Percentiles rank a stretch among this genome's conserved stretches.
These are phyloP conservation scores for Erythrocercus mccallii DNA, from an alignment of 2,113 vertebrate species.

Conservation along the genomic window DNA sequence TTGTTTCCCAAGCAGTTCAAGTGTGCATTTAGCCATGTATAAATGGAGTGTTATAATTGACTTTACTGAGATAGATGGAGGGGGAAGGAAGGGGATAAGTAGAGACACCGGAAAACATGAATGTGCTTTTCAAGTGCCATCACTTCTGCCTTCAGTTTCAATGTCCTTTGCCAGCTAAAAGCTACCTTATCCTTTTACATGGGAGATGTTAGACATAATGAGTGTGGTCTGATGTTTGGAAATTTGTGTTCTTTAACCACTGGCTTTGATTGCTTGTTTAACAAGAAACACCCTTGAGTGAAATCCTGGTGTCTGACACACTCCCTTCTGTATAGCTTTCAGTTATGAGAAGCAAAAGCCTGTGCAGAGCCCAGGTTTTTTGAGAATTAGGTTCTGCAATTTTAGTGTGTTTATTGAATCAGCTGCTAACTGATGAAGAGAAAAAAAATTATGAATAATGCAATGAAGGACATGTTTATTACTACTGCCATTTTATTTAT, in stretches of 20 bases:
- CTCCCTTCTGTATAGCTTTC: not conserved
- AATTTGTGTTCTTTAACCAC: not conserved
- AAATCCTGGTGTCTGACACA: not conserved
- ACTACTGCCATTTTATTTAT: not conserved
- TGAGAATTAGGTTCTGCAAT: not conserved
- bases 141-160: slow-evolving; percentile 68
- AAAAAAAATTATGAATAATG: not conserved
- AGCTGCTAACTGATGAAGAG: not conserved
- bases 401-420: not conserved
- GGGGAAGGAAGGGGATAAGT: not conserved
- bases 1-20: not conserved
- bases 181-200: slow-evolving; percentile 52
- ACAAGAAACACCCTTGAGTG: not conserved
- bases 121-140: slow-evolving; percentile 57
- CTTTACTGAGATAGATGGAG: not conserved
- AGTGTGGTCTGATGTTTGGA: slow-evolving; percentile 13
- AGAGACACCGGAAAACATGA: slow-evolving; percentile 41
- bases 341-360: not conserved
- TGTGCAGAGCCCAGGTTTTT: not conserved
- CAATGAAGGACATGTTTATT: not conserved
- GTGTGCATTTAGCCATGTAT: not conserved
- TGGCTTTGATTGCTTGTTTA: not conserved
- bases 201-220: slow-evolving; percentile 49
- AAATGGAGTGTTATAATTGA: not conserved
- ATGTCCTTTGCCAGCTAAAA: slow-evolving; percentile 69